phyloP scores from a whole-genome alignment of 2,888 invertebrate species.

The Folsomia manolachei region DNA sequence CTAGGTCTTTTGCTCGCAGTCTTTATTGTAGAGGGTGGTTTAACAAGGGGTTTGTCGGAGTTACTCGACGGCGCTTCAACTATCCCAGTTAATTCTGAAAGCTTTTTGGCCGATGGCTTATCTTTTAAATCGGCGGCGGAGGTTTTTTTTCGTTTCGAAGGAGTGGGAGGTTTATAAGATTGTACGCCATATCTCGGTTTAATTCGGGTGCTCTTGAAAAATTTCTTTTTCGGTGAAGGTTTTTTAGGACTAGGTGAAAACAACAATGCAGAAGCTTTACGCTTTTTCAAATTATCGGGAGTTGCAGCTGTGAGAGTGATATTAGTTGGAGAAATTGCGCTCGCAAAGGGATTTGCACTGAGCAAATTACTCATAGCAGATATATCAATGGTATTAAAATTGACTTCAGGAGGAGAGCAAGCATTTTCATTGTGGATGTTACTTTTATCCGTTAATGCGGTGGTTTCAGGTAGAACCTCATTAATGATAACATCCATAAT shows the following conservation, averaged over 20 bases:
- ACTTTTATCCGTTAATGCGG: not conserved
- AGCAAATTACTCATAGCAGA: constrained; percentile 7
- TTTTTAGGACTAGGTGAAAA: constrained; percentile 46
- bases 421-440: constrained; percentile 24
- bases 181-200: not conserved
- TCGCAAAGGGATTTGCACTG: constrained; percentile 2
- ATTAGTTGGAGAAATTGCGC: not conserved
- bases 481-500: not conserved
- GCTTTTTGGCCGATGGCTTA: not conserved
- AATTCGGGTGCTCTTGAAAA: constrained; percentile 37
- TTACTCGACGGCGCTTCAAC: not conserved
- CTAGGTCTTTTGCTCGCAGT: not conserved
- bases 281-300: constrained; percentile 17
- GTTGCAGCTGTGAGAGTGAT: not conserved
- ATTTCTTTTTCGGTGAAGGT: constrained; percentile 28
- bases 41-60: too few species aligned
- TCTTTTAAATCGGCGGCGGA: not conserved
- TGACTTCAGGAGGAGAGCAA: constrained; percentile 19
- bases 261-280: constrained; percentile 21
- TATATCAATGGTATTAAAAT: constrained; percentile 12
- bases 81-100: not conserved
- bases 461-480: not conserved
- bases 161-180: constrained; percentile 29
- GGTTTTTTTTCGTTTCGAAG: constrained; percentile 19
- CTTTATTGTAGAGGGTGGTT: not conserved